phyloP scores from a whole-genome alignment of 1,140 invertebrate species.

The Myzus persicae region DNA sequence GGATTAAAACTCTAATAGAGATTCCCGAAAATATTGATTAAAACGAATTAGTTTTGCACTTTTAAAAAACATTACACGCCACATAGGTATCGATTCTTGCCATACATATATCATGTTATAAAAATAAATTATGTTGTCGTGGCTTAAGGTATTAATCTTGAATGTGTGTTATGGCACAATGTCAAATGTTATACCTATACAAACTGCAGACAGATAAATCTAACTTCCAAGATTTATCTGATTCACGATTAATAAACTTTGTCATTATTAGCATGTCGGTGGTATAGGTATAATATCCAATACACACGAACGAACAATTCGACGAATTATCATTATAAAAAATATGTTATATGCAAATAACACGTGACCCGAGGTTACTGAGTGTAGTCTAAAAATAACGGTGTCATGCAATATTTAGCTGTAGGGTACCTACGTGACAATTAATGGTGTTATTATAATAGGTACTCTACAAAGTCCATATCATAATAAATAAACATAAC shows the following conservation, averaged over 20 bases:
- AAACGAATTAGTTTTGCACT: neutral
- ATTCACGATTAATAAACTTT: constrained; percentile 12
- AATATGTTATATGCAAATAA: neutral
- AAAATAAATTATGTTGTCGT: neutral
- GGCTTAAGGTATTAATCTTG: neutral
- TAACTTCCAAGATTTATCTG: neutral
- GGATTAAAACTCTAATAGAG: neutral
- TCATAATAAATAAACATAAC: neutral
- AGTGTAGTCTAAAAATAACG: neutral
- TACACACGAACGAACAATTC: neutral
- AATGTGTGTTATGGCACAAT: neutral
- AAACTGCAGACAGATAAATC: neutral
- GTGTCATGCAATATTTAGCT: neutral
- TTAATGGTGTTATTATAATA: neutral
- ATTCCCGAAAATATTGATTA: neutral
- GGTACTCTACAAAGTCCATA: neutral
- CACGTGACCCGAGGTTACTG: neutral
- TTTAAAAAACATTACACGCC: neutral
- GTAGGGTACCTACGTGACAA: neutral
- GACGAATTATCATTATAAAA: neutral
- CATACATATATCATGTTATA: neutral
- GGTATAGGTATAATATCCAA: neutral
- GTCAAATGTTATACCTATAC: neutral
- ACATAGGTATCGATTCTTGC: neutral
- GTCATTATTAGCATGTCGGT: neutral